phyloP scores from a whole-genome alignment of 2,888 invertebrate genomes.

The Sinelater perroti region DNA sequence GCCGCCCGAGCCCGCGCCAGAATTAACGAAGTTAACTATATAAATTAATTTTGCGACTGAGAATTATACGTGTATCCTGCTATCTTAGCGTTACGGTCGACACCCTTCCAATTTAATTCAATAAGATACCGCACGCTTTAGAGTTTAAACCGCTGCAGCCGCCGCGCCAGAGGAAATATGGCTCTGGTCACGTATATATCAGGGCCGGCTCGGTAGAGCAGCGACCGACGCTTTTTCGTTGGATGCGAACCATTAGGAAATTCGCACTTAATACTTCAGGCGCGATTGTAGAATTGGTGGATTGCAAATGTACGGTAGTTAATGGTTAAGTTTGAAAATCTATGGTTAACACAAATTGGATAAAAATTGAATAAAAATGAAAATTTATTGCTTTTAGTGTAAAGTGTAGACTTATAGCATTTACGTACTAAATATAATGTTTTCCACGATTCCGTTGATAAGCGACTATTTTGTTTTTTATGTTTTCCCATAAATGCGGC shows the following conservation, averaged over 20 bases:
- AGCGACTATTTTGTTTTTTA: too few relatives aligned
- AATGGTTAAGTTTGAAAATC: constrained; percentile 1
- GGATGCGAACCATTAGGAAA: too few relatives aligned
- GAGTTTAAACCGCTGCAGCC: constrained; percentile 32
- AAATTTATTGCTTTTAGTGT: too few relatives aligned
- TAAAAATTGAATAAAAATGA: too few relatives aligned
- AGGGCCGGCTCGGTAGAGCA: constrained; percentile 11
- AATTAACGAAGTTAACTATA: constrained; percentile 36
- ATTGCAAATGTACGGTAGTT: neutral
- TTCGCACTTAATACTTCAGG: constrained; percentile 7
- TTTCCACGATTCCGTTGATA: too few relatives aligned
- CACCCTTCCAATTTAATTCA: constrained; percentile 40
- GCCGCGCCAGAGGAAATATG: constrained; percentile 31
- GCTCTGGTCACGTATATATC: constrained; percentile 32
- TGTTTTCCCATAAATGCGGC: too few relatives aligned
- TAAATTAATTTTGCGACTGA: constrained; percentile 37
- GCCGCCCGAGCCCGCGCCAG: constrained; percentile 26
- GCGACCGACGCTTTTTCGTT: neutral
- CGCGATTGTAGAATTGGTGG: constrained; percentile 4
- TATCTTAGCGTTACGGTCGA: constrained; percentile 38
- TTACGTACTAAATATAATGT: too few relatives aligned
- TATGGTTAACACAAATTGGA: too few relatives aligned
- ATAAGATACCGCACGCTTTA: constrained; percentile 39
- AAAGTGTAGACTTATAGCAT: too few relatives aligned
- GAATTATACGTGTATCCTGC: constrained; percentile 37